Conservation (phyloP, 2,113 vertebrate genomes). For the Centropus bengalensis region DNA sequence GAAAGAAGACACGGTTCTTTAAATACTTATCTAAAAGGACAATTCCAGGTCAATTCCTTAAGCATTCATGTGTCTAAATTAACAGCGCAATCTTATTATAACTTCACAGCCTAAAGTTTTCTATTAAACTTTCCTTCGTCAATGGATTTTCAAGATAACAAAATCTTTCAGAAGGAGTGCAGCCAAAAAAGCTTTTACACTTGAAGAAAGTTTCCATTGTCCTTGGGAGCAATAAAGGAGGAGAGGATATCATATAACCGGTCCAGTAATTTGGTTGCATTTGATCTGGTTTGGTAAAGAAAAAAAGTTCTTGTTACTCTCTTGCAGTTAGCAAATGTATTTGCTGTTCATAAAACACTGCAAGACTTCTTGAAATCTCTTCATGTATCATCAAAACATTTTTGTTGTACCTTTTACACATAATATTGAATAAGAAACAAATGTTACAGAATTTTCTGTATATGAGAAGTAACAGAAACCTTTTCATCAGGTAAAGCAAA, state of each 20-base stretch:
- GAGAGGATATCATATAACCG: background rate
- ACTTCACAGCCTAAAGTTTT: background rate
- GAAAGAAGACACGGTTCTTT: background rate
- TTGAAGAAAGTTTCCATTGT: conserved; percentile 17
- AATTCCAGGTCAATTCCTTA: background rate
- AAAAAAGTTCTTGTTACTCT: background rate
- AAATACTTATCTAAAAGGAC: background rate
- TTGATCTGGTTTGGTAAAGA: background rate
- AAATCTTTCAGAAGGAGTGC: background rate
- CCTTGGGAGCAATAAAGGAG: background rate
- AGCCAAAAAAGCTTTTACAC: background rate
- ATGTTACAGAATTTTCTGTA: background rate
- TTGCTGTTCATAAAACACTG: background rate
- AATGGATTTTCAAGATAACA: background rate
- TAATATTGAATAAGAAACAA: background rate
- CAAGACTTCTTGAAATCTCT: background rate
- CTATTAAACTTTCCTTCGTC: background rate
- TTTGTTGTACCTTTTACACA: background rate
- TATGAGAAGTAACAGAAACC: conserved; percentile 36
- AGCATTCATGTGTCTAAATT: background rate
- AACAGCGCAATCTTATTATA: background rate
- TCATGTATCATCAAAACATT: background rate
- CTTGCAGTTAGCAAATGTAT: background rate
- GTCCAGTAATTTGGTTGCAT: background rate
- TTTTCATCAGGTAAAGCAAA: conserved; percentile 23